Conservation (phyloP, 2,888 invertebrate species). For the Dryobotodes eremita region DNA sequence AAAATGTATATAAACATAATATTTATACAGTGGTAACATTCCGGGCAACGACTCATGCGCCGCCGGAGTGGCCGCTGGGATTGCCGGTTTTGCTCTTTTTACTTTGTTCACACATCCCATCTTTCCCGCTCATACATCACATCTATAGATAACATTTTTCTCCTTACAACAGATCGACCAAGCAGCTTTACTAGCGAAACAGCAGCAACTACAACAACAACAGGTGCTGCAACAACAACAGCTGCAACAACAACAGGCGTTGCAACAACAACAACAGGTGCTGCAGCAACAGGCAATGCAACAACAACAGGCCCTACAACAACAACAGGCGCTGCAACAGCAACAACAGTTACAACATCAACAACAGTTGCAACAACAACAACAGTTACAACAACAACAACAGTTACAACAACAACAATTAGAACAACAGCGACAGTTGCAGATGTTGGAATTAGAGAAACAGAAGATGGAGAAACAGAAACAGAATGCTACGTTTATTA, state of each 20-base stretch:
- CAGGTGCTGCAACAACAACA: conserved; percentile 24
- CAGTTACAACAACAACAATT: conserved; percentile 52
- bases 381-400: conserved; percentile 65
- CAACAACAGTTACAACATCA: conserved; percentile 48
- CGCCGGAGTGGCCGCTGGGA: no score
- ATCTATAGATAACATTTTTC: no score
- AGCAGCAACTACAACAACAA: conserved; percentile 28
- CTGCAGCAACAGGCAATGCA: conserved; percentile 49
- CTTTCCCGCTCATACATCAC: no score
- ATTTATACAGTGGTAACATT: no score
- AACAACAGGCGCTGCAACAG: conserved; percentile 15
- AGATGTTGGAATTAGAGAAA: conserved; percentile 65
- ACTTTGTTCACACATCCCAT: neutral
- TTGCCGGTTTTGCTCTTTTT: no score
- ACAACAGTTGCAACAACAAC: conserved; percentile 59
- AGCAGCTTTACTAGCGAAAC: conserved; percentile 51
- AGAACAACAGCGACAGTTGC: conserved; percentile 61
- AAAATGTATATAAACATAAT: no score
- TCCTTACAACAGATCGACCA: conserved; percentile 61
- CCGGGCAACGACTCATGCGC: no score
- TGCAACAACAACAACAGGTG: neutral
- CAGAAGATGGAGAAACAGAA: conserved; percentile 68
- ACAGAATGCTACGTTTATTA: conserved; percentile 65
- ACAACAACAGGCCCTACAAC: conserved; percentile 14
- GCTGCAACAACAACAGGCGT: conserved; percentile 5